A percentile compares a stretch with the other conserved stretches of the same genome.
These are phyloP conservation scores for Lumbricus terrestris DNA, from an alignment of 2,888 invertebrate genomes.

Conservation along the genomic window DNA sequence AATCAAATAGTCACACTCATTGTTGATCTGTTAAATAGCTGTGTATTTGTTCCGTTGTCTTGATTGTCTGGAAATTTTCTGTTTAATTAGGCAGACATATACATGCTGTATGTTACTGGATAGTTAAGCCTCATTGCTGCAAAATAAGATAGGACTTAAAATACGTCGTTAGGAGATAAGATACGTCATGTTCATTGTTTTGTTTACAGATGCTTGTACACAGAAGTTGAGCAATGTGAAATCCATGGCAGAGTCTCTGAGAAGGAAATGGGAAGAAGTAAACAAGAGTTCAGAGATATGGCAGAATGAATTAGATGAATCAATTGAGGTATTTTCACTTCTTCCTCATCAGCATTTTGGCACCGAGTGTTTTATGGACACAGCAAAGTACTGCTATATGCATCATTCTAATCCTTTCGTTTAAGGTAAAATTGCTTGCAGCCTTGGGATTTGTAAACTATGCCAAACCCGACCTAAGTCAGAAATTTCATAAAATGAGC, in stretches of 20 bases:
- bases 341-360: neutral
- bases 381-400: no score
- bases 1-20: neutral
- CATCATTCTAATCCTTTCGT: no score
- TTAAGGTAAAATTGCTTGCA: neutral
- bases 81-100: neutral
- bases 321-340: conserved; percentile 50
- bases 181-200: neutral
- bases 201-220: neutral
- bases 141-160: no score
- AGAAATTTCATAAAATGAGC: no score
- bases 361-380: no score
- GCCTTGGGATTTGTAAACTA: neutral
- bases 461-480: no score
- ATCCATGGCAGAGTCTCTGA: conserved; percentile 63
- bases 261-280: conserved; percentile 90
- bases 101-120: neutral
- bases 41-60: neutral
- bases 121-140: no score
- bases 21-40: neutral
- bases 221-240: neutral
- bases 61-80: neutral
- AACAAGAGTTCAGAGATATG: conserved; percentile 78
- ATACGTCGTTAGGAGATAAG: no score
- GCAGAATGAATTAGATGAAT: conserved; percentile 57